These are phyloP conservation scores for Halotydeus destructor DNA, from an alignment of 1,140 invertebrate genomes.

Conservation along the genomic window DNA sequence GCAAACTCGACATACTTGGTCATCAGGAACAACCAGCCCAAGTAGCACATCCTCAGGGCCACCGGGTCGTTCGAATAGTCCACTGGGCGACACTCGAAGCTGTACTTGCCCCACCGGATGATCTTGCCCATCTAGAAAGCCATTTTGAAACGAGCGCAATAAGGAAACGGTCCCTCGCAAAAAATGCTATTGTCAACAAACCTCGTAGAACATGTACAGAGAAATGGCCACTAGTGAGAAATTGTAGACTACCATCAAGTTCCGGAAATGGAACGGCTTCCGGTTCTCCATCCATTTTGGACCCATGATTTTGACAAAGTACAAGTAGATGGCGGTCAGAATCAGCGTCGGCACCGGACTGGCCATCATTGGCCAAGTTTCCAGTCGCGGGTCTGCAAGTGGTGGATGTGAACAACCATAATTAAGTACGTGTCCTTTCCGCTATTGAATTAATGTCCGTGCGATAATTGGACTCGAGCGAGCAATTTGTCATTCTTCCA, in stretches of 20 bases:
- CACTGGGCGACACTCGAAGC: constrained; percentile 19
- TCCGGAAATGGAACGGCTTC: constrained; percentile 23
- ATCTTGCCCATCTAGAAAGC: constrained; percentile 33
- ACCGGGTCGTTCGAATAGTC: constrained; percentile 17
- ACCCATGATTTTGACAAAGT: constrained; percentile 24
- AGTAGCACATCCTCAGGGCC: constrained; percentile 30
- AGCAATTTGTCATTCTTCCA: no score
- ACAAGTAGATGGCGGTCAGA: constrained; percentile 24
- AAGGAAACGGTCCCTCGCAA: no score
- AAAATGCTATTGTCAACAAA: no score
- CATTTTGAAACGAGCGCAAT: constrained; percentile 49
- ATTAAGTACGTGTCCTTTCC: no score
- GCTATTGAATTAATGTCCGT: no score
- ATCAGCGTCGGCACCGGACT: constrained; percentile 63
- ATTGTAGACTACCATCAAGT: constrained; percentile 27
- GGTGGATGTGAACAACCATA: no score
- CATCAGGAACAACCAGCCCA: constrained; percentile 33
- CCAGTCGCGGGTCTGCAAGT: constrained; percentile 68
- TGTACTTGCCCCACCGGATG: constrained; percentile 16
- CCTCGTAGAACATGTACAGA: constrained; percentile 23
- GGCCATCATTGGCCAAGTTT: constrained; percentile 69
- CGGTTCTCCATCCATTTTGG: constrained; percentile 26
- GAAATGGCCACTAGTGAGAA: constrained; percentile 25
- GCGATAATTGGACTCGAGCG: no score
- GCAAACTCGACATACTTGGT: constrained; percentile 31